phyloP scores from a whole-genome alignment of 2,113 vertebrate species.

The Pongo abelii region DNA sequence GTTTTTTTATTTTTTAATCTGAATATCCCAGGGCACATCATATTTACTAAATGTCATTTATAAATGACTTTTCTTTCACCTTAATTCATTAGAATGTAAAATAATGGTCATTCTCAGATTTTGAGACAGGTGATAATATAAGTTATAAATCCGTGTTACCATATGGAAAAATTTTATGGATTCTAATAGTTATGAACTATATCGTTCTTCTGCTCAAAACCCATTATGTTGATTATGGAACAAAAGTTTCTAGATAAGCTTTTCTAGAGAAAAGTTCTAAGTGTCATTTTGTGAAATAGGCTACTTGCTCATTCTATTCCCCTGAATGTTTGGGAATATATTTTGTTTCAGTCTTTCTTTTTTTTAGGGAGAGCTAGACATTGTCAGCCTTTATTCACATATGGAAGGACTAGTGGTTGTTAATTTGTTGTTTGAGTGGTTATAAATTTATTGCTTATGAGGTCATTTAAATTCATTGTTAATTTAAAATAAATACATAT shows the following conservation, averaged over 20 bases:
- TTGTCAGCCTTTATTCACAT: background rate
- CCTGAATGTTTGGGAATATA: background rate
- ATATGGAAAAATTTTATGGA: background rate
- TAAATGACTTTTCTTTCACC: background rate
- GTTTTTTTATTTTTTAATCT: background rate
- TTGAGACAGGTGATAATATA: background rate
- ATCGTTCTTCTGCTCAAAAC: background rate
- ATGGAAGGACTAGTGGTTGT: background rate
- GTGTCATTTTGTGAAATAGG: background rate
- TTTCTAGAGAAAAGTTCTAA: background rate
- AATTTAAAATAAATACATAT: background rate
- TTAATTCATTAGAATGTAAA: background rate
- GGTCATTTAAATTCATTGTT: background rate
- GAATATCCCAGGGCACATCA: background rate
- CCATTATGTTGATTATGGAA: background rate
- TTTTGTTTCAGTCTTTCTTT: background rate
- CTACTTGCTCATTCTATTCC: background rate
- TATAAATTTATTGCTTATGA: background rate
- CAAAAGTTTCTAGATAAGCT: background rate
- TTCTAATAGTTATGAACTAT: background rate
- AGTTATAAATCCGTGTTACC: background rate
- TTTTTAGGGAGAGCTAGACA: background rate
- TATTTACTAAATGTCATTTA: background rate
- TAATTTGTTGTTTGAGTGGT: background rate
- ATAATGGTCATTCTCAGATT: background rate